phyloP scores from a whole-genome alignment of 2,888 invertebrate species.

The Eucera pruinosa region DNA sequence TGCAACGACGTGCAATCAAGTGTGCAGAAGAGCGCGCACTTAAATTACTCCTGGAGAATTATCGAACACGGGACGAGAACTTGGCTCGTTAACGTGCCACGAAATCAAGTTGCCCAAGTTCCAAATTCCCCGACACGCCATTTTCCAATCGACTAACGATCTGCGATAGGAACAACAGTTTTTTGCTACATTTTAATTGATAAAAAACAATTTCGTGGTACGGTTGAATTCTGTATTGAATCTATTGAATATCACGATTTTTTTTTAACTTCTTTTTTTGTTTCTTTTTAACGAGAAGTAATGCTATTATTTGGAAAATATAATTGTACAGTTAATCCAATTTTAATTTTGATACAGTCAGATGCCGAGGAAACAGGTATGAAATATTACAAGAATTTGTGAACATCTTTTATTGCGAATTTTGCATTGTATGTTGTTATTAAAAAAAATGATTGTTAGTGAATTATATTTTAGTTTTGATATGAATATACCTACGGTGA shows the following conservation, averaged over 20 bases:
- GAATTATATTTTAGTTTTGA: too few relatives aligned
- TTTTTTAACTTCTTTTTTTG: not conserved
- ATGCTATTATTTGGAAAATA: too few relatives aligned
- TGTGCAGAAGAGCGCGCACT: constrained; percentile 7
- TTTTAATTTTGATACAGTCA: too few relatives aligned
- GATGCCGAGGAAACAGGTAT: too few relatives aligned
- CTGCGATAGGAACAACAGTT: not conserved
- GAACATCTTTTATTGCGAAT: too few relatives aligned
- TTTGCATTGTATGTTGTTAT: too few relatives aligned
- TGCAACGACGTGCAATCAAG: constrained; percentile 26
- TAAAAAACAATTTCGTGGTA: not conserved
- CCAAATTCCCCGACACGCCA: not conserved
- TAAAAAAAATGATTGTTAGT: too few relatives aligned
- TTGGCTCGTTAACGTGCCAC: constrained; percentile 8
- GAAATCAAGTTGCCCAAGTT: not conserved
- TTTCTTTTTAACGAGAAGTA: too few relatives aligned
- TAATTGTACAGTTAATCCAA: too few relatives aligned
- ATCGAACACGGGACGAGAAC: constrained; percentile 14
- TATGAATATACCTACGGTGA: too few relatives aligned
- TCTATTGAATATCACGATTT: not conserved
- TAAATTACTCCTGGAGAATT: constrained; percentile 14
- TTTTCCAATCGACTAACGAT: not conserved
- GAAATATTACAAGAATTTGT: too few relatives aligned
- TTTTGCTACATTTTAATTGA: not conserved
- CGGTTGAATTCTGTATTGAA: not conserved